Percentiles rank a stretch among this genome's conserved stretches.
Conservation (phyloP, 2,797 vertebrate species). For the Scolopax bukidnonensis region DNA sequence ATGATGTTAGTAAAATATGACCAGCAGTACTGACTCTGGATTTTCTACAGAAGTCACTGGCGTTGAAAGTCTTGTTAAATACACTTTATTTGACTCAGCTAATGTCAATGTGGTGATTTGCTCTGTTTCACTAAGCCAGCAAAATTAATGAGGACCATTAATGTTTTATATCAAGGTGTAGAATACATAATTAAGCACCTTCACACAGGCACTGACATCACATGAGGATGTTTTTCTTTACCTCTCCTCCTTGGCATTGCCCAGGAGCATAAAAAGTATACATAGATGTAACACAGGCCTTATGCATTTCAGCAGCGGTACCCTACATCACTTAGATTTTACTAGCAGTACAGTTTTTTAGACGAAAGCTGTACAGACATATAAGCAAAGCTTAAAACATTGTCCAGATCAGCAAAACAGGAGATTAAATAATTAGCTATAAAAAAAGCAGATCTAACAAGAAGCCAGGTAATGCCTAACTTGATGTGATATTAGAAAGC, state of each 20-base stretch:
- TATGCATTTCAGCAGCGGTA: background rate
- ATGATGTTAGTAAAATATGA: background rate
- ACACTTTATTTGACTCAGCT: background rate
- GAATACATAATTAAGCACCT: background rate
- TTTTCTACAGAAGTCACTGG: background rate
- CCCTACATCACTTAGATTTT: background rate
- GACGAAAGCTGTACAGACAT: background rate
- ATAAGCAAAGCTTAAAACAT: constrained; percentile 11
- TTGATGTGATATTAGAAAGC: constrained; percentile 28
- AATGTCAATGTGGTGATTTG: background rate
- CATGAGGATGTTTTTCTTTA: background rate
- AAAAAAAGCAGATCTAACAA: background rate
- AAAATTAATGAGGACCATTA: background rate
- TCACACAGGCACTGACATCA: background rate
- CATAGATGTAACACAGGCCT: background rate
- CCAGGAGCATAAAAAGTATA: background rate
- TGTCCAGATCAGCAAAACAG: constrained; percentile 9
- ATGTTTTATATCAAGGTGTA: background rate
- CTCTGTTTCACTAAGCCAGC: background rate
- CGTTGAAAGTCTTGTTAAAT: background rate
- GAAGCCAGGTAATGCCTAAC: constrained; percentile 48
- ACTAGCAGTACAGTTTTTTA: background rate
- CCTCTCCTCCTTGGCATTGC: constrained; percentile 1
- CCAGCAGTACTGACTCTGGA: background rate
- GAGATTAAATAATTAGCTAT: constrained; percentile 41